These are phyloP conservation scores for Recurvirostra avosetta DNA, from an alignment of 2,113 vertebrate species.

Conservation along the genomic window DNA sequence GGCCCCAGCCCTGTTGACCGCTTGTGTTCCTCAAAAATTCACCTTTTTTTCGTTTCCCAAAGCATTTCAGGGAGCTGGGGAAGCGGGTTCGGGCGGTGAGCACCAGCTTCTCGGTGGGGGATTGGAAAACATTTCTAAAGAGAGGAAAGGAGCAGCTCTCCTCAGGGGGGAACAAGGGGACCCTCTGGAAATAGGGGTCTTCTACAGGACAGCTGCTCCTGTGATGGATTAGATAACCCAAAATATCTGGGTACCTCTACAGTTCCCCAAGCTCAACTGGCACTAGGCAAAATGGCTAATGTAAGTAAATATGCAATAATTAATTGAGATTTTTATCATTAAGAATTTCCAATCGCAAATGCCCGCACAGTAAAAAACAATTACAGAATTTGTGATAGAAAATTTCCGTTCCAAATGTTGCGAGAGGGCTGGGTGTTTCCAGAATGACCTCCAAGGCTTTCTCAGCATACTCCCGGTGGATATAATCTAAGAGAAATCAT, in stretches of 20 bases:
- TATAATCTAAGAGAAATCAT: background rate
- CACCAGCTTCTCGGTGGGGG: background rate
- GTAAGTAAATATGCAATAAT: background rate
- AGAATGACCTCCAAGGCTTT: background rate
- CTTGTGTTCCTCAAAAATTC: background rate
- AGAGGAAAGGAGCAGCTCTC: background rate
- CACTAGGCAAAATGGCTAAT: rapidly evolving
- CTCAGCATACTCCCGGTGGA: rapidly evolving
- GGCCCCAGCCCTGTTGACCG: background rate
- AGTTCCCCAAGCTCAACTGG: rapidly evolving
- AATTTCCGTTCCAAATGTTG: rapidly evolving
- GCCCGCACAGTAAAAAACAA: too few relatives aligned
- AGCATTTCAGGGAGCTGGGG: rapidly evolving
- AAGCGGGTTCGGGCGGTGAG: background rate
- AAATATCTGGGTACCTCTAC: rapidly evolving
- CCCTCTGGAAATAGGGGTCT: rapidly evolving
- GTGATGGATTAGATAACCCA: background rate
- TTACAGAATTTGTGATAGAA: background rate
- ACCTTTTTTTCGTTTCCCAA: background rate
- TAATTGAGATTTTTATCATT: rapidly evolving
- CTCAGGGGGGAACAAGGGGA: background rate
- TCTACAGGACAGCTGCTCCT: background rate
- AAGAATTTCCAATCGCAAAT: background rate
- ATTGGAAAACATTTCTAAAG: rapidly evolving
- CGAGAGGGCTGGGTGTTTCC: rapidly evolving